These are phyloP conservation scores for Ectropis crepuscularia DNA, from an alignment of 2,888 invertebrate genomes.

Conservation along the genomic window DNA sequence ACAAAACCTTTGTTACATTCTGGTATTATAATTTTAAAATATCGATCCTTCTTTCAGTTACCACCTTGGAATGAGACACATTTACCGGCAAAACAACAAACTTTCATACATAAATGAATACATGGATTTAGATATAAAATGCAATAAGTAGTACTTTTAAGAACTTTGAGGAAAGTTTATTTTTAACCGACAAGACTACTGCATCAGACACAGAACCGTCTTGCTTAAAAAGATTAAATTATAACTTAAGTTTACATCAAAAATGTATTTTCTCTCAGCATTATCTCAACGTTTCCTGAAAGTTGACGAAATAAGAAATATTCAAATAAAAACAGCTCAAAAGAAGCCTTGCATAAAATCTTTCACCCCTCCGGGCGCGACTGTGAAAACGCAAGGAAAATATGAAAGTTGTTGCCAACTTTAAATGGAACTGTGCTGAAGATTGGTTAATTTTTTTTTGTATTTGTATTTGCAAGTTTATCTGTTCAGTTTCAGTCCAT, in stretches of 20 bases:
- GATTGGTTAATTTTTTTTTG: constrained; percentile 32
- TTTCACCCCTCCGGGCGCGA: constrained; percentile 16
- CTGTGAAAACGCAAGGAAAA: constrained; percentile 29
- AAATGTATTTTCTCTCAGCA: neutral
- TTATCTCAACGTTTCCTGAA: constrained; percentile 6
- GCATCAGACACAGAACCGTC: too few relatives aligned
- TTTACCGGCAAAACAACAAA: too few relatives aligned
- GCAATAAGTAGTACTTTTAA: too few relatives aligned
- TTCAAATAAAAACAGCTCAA: constrained; percentile 9
- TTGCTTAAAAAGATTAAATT: neutral
- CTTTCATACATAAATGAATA: too few relatives aligned
- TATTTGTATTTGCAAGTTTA: constrained; percentile 13
- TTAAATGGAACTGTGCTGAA: constrained; percentile 34
- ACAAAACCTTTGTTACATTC: too few relatives aligned
- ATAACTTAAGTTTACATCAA: neutral
- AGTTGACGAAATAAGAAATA: constrained; percentile 14
- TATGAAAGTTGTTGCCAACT: constrained; percentile 36
- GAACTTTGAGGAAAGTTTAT: too few relatives aligned
- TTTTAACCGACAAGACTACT: too few relatives aligned
- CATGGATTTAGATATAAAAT: too few relatives aligned
- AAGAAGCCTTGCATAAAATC: constrained; percentile 25
- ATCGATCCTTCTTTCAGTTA: too few relatives aligned
- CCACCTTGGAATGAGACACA: too few relatives aligned
- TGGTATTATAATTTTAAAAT: too few relatives aligned
- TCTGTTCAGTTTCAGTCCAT: constrained; percentile 5